Conservation (phyloP, 2,797 vertebrate genomes). For the Diceros bicornis region DNA sequence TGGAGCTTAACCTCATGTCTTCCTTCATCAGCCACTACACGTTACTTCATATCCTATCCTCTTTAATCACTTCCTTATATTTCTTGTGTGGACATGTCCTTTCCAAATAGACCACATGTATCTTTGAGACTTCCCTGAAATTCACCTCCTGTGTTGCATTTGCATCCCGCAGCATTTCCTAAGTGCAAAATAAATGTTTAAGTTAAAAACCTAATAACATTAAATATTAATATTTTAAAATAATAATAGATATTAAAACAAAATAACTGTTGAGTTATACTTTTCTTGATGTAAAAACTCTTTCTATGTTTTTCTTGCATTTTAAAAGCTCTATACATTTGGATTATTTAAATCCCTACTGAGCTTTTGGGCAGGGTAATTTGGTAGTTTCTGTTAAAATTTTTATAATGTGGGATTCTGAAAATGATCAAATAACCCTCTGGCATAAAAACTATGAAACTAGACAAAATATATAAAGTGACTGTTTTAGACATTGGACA, state of each 20-base stretch:
- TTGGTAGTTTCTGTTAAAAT: neutral
- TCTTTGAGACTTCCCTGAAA: neutral
- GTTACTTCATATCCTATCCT: neutral
- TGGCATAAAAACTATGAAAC: neutral
- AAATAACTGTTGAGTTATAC: neutral
- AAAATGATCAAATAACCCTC: neutral
- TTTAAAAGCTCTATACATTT: neutral
- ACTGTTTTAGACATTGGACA: neutral
- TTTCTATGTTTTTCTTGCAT: neutral
- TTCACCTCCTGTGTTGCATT: neutral
- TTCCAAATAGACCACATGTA: neutral
- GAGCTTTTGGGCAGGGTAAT: neutral
- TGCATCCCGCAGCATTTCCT: neutral
- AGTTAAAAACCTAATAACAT: neutral
- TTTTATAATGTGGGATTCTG: neutral
- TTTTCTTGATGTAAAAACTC: neutral
- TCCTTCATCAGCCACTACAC: neutral
- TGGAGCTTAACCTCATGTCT: neutral
- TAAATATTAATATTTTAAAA: neutral
- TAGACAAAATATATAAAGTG: neutral
- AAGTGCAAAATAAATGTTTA: conserved; percentile 38
- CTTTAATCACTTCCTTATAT: conserved; percentile 5
- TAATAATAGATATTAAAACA: neutral
- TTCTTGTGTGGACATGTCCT: neutral
- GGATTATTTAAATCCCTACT: neutral